Evolutionary conservation across 2,113 vertebrate genomes (phyloP), one percentile per base, ranked within the genome.

Genomic region (Crotalus helleri): DNA sequence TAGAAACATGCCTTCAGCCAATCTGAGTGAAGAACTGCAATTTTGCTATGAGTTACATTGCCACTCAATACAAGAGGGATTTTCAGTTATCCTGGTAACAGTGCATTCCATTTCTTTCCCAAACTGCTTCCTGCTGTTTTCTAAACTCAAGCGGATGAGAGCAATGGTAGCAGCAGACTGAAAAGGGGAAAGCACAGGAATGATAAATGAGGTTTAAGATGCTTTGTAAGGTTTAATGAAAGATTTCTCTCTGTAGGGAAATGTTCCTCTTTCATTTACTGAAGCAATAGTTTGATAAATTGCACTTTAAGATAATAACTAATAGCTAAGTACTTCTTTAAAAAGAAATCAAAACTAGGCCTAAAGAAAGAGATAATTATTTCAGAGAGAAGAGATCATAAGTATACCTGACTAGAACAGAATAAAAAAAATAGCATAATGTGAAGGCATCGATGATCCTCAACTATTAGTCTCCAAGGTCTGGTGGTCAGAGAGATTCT

Each of bases 231-330:
- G 93, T 97, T 97, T 98, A 97, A 97, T 97, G 96, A 96, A 97
- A 97, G 96, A 97, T 97, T 98, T 97, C 96, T 97, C 97, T 98
- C 96, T 95, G 51, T 95, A 96, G 97, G 95, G 95, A 95, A 96
- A 97, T 92, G 96, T 96, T 96, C 96, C 88, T 96, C 95, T 96
- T 97, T 96, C 95, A 97, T 94, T 96, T 89, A 39, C 91, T 69
- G 94, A 96, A 97, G 96, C 88, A 95, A 96, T 96, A 92, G 94
- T 97, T 97, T 97, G 97, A 98, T 97, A 94, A 97, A 98, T 98
- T 94, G 85, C 69, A 94, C 93, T 94, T 96, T 91, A 87, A 87
- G 94, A 88, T 94, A 96, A 94, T 91, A 96, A 95, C 94, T 93
- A 92, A 95, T 94, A 96, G 95, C 92, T 39, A 92, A 96, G 91